Base-by-base conservation (phyloP, 1,140 invertebrate genomes). In the Drosophila pachea region DNA sequence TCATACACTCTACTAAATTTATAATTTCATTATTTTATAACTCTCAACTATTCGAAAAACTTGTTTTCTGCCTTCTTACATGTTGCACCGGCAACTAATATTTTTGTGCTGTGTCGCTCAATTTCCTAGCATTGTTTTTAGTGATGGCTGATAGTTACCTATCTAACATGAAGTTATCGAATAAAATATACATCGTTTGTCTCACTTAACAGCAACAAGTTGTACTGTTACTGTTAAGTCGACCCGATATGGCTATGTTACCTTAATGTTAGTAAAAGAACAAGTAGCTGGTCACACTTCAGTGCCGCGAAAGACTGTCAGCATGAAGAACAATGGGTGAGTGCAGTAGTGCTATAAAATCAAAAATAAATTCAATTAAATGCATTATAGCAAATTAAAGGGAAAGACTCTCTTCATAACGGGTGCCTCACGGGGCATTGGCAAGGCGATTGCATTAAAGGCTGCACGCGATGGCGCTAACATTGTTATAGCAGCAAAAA, bases 341-440 rank as follows among this genome's bases (percentile, higher is more conserved):
- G 67, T 47, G 11, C 29, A 0, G 2, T 8, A 0, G 40, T 38
- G 0, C 33, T 0, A 8, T 42, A 32, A 4, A 12, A 49, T 22
- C 29, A n/a, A 3, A 16, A 35, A 36, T 12, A 22, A n/a, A 45
- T 29, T 2, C n/a, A 22, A 22, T 22, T 45, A 22, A 38, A 14
- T 32, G 31, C 32, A 49, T 11, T 59, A 22, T 40, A 86, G 96
- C 58, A 97, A 97, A 92, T 92, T 99, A 67, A 94, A 95, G 70
- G 97, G 97, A 5, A 93, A 93, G 64, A 99, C 98, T 4, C 87
- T 99, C 9, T 98, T 99, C 73, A 97, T 99, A 65, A 98, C 98
- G 42, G 98, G 98, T 32, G 98, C 97, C 12, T 98, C 97, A 67
- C 92, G 98, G 76, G 98, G 98, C 43, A 99, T 99, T 88, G 98